Conservation (phyloP, 2,797 vertebrate species). For the Rhincodon typus region DNA sequence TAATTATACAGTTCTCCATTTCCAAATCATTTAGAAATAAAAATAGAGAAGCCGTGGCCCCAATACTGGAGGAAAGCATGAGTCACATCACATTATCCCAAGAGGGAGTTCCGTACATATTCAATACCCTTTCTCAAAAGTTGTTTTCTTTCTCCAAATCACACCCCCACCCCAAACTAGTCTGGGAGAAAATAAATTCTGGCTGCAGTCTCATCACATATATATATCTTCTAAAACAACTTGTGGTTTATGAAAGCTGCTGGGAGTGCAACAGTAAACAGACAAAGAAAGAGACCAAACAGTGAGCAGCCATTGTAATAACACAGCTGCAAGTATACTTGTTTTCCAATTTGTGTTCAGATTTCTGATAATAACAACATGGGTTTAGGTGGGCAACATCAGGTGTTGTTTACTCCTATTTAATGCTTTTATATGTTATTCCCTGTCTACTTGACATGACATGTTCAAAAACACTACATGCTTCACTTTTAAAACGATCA, state of each 20-base stretch:
- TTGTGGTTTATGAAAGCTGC: background rate
- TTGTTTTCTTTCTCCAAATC: background rate
- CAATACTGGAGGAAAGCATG: background rate
- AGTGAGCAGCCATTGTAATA: background rate
- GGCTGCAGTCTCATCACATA: background rate
- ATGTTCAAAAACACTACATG: background rate
- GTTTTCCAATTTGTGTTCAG: background rate
- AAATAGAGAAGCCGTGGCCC: background rate
- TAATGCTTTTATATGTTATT: background rate
- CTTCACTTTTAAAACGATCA: background rate
- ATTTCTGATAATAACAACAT: background rate
- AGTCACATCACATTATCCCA: background rate
- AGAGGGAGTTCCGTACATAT: background rate
- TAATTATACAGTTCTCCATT: background rate
- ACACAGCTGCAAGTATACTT: background rate
- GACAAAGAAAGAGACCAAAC: background rate
- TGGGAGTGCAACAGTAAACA: constrained; percentile 18
- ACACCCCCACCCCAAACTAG: too few relatives aligned
- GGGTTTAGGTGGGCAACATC: background rate
- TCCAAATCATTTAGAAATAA: background rate
- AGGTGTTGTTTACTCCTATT: background rate
- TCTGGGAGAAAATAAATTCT: background rate
- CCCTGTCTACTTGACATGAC: background rate
- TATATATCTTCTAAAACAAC: too few relatives aligned
- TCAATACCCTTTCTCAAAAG: background rate